Base-by-base conservation (phyloP, 2,797 vertebrate species). In the Alauda arvensis region DNA sequence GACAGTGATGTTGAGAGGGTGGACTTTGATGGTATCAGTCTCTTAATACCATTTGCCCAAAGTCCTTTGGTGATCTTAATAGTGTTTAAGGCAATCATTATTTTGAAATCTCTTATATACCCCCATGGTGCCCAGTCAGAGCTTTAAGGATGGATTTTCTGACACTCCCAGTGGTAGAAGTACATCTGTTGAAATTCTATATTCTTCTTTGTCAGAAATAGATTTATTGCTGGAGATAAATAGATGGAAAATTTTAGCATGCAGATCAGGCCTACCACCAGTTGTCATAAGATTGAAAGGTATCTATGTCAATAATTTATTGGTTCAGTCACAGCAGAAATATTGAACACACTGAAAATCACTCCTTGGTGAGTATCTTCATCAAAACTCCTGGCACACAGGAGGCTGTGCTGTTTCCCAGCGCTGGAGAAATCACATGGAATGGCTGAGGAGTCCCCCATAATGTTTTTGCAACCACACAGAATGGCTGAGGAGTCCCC, bases 361-460 rank as follows among this genome's bases (percentile, higher is more conserved):
- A 5, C 13, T 69, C 51, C 43, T 40, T 77, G 59, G 46, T 53
- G 28, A 57, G 87, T 28, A 71, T 5, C 4, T 11, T 68, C 18
- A 62, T 61, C 40, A 61, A 70, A 81, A 48, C 4, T 43, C 15
- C 45, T 24, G n/a, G 39, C 39, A 59, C 8, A 2, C 0, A 1
- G 6, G 0, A 1, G 14, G 4, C 42, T 48, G 6, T 5, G 4
- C 43, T n/a, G 8, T 33, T 45, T 72, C 26, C 37, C 23, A 28
- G 1, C 0, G 0, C 60, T 51, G 39, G 8, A 66, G 24, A 24
- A 79, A 33, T 23, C 4, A 1, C 10, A 24, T 0, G 37, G 66
- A 25, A 26, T 48, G 51, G 2, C 74, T 24, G 51, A 83, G 31
- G 39, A 65, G 12, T 31, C 8, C 16, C 31, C 25, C 21, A 18